Percentiles rank a stretch among this genome's conserved stretches.
Conservation (phyloP, 2,797 vertebrate genomes). For the Avahi laniger region DNA sequence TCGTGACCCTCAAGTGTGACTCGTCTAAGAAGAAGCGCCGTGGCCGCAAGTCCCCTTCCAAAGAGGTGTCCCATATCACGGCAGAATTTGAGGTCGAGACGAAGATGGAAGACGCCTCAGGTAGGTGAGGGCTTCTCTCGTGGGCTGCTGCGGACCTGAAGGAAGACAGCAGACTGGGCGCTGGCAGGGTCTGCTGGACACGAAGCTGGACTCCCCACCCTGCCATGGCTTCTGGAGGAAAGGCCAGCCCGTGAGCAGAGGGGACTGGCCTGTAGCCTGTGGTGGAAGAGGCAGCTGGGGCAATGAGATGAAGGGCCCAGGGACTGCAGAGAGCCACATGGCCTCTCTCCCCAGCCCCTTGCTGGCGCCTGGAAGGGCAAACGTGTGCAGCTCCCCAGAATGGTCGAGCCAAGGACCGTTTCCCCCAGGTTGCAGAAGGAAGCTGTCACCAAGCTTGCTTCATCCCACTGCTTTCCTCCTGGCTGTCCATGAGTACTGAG, state of each 20-base stretch:
- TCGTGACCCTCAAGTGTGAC: constrained; percentile 96
- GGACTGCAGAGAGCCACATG: fast-evolving
- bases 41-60: constrained; percentile 94
- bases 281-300: not conserved
- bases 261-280: not conserved
- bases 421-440: not conserved
- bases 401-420: fast-evolving
- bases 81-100: constrained; percentile 97
- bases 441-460: no score
- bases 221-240: fast-evolving
- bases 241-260: not conserved
- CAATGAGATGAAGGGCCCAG: not conserved
- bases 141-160: not conserved
- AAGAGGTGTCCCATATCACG: constrained; percentile 95
- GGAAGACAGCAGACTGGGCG: fast-evolving
- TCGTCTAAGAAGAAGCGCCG: constrained; percentile 95
- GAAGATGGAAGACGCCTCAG: constrained; percentile 93
- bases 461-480: not conserved
- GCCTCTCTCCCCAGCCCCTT: fast-evolving
- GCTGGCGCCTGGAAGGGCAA: fast-evolving
- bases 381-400: not conserved
- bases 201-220: not conserved
- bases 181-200: fast-evolving
- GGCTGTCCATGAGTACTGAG: not conserved
- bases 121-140: constrained; percentile 80